Conservation (phyloP, 2,797 vertebrate genomes). For the Muraenolepis orangiensis region DNA sequence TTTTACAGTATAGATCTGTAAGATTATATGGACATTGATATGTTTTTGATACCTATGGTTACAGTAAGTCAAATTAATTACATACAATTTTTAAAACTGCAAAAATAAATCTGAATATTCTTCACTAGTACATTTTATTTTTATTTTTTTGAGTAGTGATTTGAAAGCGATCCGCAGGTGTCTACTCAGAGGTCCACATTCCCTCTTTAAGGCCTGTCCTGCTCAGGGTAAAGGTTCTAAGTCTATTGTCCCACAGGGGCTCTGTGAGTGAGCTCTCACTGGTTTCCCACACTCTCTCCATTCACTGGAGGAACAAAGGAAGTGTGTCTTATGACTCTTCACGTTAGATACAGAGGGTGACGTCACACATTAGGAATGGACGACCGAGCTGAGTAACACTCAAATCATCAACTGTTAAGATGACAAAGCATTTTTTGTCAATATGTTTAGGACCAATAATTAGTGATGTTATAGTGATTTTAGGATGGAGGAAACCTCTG, state of each 20-base stretch:
- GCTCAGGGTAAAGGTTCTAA: slow-evolving; percentile 24
- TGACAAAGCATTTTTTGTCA: neutral
- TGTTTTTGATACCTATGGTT: neutral
- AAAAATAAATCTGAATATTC: neutral
- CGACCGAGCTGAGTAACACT: too few species aligned
- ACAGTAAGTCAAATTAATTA: neutral
- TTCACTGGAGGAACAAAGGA: neutral
- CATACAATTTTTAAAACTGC: neutral
- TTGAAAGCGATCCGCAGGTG: slow-evolving; percentile 11
- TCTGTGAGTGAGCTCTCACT: slow-evolving; percentile 61
- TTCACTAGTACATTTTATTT: too few species aligned
- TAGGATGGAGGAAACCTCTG: neutral
- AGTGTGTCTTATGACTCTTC: neutral
- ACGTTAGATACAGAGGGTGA: slow-evolving; percentile 1
- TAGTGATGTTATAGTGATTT: neutral
- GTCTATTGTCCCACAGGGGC: slow-evolving; percentile 47
- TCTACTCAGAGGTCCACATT: too few species aligned
- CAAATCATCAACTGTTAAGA: neutral
- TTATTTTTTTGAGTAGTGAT: neutral
- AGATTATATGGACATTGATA: neutral
- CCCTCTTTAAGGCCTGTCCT: neutral
- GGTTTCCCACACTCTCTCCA: slow-evolving; percentile 63
- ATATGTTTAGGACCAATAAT: neutral
- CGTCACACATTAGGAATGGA: neutral
- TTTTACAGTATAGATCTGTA: neutral